A percentile compares a stretch with the other conserved stretches of the same genome.
These are phyloP conservation scores for Phyllopteryx taeniolatus DNA, from an alignment of 2,113 vertebrate species.

Conservation along the genomic window DNA sequence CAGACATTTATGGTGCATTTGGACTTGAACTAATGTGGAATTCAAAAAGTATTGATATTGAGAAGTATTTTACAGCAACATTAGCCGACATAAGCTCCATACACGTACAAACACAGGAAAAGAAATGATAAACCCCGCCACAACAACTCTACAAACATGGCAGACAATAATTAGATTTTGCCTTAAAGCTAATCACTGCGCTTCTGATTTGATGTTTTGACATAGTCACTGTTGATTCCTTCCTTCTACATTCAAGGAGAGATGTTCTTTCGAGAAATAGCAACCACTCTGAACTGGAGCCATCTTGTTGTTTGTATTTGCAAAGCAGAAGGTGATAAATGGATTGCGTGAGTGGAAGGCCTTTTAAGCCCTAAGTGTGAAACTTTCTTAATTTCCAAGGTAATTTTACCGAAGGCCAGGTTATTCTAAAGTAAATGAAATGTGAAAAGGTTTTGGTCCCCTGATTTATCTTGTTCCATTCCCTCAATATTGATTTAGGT, in stretches of 20 bases:
- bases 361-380: conserved; percentile 30
- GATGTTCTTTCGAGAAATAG: background rate
- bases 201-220: too few relatives aligned
- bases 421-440: conserved; percentile 45
- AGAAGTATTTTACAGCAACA: too few relatives aligned
- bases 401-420: background rate
- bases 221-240: background rate
- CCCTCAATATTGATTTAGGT: conserved; percentile 45
- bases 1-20: background rate
- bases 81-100: too few relatives aligned
- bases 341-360: conserved; percentile 12
- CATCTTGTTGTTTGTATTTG: conserved; percentile 5
- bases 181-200: too few relatives aligned
- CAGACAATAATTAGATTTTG: too few relatives aligned
- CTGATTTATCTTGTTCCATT: conserved; percentile 46
- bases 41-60: too few relatives aligned
- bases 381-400: conserved; percentile 27
- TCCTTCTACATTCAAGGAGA: background rate
- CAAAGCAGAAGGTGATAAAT: conserved; percentile 28
- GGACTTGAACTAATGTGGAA: too few relatives aligned
- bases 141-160: too few relatives aligned
- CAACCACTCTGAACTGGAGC: background rate
- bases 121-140: too few relatives aligned
- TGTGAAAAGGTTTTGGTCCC: conserved; percentile 30
- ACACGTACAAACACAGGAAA: too few relatives aligned